Evolutionary conservation across 2,888 invertebrate genomes (phyloP), one percentile per base, ranked within the genome.

Genomic region (Peribatodes rhomboidaria): DNA sequence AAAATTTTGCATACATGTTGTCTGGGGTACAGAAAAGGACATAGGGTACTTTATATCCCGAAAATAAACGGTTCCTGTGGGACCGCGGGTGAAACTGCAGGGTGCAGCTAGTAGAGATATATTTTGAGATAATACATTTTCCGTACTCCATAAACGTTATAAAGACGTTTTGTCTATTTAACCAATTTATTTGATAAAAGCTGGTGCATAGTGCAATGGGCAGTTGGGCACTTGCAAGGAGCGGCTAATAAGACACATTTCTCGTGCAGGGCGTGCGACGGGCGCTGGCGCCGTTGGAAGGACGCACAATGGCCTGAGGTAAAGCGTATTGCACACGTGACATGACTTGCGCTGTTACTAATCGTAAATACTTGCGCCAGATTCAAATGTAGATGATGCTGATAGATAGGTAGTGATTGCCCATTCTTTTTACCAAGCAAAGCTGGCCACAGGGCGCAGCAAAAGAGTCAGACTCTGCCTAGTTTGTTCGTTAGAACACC

Each of bases 221-320:
- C 83, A 83, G 84, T 84, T 67, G 75, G 82, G 83, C 83, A 83
- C 85, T 84, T 82, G 81, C 84, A 84, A 83, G 79, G 76, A 74
- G 79, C 81, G 69, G 75, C 86, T 88, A 89, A 87, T 88, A 86
- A 83, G 89, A 88, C 87, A 84, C 85, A 87, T 88, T 85, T 87
- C 84, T 80, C 75, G 78, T 76, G 78, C 78, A 78, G 80, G 78
- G 81, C 78, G 83, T 79, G 80, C 75, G 75, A 74, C 73, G 76
- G 84, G 78, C 80, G 77, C 80, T 79, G 85, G 88, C 86, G 85
- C 86, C 87, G 62, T 81, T 79, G 78, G 80, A 82, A 80, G 80
- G 84, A 86, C 85, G 79, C 79, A 88, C 87, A 89, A 89, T 88
- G 85, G 84, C 73, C 83, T 84, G 79, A 72, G 69, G 27, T 31